These are phyloP conservation scores for Pseudomyrmex cubaensis DNA, from an alignment of 1,140 invertebrate species.

Conservation along the genomic window DNA sequence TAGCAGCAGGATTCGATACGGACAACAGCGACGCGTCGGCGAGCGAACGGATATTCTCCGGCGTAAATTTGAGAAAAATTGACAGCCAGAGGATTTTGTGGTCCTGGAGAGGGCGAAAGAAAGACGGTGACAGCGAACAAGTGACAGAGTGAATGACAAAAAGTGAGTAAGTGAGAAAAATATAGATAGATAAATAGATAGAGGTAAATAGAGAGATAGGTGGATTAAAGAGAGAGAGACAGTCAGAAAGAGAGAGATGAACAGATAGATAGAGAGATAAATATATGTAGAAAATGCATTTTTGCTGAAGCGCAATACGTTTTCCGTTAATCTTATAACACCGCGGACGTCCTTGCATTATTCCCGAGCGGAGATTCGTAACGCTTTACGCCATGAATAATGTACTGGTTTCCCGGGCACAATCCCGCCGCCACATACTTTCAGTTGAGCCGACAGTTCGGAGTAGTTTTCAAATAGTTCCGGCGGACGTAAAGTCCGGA, in stretches of 20 bases:
- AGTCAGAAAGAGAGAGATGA: slow-evolving; percentile 2
- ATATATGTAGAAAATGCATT: slow-evolving; percentile 19
- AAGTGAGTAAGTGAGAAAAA: too few relatives aligned
- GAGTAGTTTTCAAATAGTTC: slow-evolving; percentile 76
- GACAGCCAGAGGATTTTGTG: too few relatives aligned
- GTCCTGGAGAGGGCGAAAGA: too few relatives aligned
- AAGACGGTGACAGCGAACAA: too few relatives aligned
- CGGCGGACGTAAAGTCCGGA: slow-evolving; percentile 70
- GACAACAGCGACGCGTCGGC: too few relatives aligned
- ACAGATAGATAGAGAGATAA: background rate
- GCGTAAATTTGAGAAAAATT: too few relatives aligned
- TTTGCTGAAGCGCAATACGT: slow-evolving; percentile 65
- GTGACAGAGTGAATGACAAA: too few relatives aligned
- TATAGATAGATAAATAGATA: too few relatives aligned
- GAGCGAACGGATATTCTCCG: too few relatives aligned
- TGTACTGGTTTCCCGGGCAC: slow-evolving; percentile 60
- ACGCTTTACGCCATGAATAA: slow-evolving; percentile 74
- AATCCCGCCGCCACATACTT: slow-evolving; percentile 73
- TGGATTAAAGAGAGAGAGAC: background rate
- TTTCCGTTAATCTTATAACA: slow-evolving; percentile 70
- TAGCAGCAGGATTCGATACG: too few relatives aligned
- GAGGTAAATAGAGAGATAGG: too few relatives aligned
- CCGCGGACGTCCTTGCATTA: slow-evolving; percentile 70
- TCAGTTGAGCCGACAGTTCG: slow-evolving; percentile 73
- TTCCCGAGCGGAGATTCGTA: slow-evolving; percentile 67